These are phyloP conservation scores for Rhea americana DNA, from an alignment of 2,113 vertebrate genomes.

Conservation along the genomic window DNA sequence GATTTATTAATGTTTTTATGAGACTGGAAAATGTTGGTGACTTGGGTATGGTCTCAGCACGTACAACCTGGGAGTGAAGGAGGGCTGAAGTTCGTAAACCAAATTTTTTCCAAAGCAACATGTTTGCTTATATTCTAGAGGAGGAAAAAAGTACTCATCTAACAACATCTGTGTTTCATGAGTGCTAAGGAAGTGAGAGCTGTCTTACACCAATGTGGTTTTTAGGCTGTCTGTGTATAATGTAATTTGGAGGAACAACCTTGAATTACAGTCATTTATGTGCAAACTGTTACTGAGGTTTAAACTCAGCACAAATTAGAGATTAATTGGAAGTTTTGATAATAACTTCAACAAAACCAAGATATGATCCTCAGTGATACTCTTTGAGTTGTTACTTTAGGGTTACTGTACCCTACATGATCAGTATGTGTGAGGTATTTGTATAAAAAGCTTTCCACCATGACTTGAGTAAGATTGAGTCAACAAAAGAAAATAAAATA, in stretches of 20 bases:
- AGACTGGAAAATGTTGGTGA: not conserved
- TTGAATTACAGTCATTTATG: not conserved
- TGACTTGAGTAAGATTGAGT: not conserved
- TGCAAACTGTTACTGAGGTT: not conserved
- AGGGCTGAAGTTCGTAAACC: not conserved
- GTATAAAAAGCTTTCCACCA: not conserved
- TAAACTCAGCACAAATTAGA: not conserved
- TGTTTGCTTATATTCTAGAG: not conserved
- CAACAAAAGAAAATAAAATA: not conserved
- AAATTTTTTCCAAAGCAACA: not conserved
- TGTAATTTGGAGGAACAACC: not conserved
- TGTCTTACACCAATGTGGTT: not conserved
- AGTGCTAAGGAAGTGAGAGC: not conserved
- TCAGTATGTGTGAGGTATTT: not conserved
- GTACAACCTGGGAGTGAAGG: not conserved
- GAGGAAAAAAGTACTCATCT: not conserved
- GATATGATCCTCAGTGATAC: not conserved
- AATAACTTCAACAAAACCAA: not conserved
- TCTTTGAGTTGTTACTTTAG: not conserved
- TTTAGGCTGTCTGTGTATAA: not conserved
- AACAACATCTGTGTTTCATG: not conserved
- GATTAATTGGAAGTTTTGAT: not conserved
- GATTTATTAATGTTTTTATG: not conserved
- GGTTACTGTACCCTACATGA: not conserved
- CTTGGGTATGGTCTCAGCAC: not conserved